Evolutionary conservation across 2,113 vertebrate genomes (phyloP).

Genomic region (Albula goreensis): DNA sequence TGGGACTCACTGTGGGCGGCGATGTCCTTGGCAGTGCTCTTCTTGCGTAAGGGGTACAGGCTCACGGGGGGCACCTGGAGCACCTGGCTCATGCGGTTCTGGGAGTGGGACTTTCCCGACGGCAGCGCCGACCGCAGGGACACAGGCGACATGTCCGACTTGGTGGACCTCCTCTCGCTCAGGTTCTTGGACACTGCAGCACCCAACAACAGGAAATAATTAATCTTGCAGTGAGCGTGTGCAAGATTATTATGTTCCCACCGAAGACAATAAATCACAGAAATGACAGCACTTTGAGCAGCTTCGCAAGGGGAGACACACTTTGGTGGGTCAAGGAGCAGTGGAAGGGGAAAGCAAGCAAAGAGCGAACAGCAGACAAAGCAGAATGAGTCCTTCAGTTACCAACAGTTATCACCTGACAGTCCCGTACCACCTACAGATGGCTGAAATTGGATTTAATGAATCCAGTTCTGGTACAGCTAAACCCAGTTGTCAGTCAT

Average conservation of each 20-base stretch:
- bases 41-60: conserved; percentile 86
- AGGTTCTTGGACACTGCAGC: conserved; percentile 87
- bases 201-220: conserved; percentile 23
- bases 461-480: no score
- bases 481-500: no score
- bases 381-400: not conserved
- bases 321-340: not conserved
- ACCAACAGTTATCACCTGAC: no score
- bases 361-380: not conserved
- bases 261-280: conserved; percentile 14
- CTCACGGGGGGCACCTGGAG: conserved; percentile 90
- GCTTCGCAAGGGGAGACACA: not conserved
- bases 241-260: conserved; percentile 26
- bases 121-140: conserved; percentile 80
- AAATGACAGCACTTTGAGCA: not conserved
- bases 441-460: no score
- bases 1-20: conserved; percentile 75
- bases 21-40: conserved; percentile 81
- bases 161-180: conserved; percentile 82
- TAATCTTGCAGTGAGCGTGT: conserved; percentile 9
- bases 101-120: conserved; percentile 73
- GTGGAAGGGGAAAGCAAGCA: not conserved
- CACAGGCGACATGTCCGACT: conserved; percentile 89
- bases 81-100: conserved; percentile 89
- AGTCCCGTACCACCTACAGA: no score